These are phyloP conservation scores for Trichopria drosophilae DNA, from an alignment of 2,888 invertebrate genomes.

Conservation along the genomic window DNA sequence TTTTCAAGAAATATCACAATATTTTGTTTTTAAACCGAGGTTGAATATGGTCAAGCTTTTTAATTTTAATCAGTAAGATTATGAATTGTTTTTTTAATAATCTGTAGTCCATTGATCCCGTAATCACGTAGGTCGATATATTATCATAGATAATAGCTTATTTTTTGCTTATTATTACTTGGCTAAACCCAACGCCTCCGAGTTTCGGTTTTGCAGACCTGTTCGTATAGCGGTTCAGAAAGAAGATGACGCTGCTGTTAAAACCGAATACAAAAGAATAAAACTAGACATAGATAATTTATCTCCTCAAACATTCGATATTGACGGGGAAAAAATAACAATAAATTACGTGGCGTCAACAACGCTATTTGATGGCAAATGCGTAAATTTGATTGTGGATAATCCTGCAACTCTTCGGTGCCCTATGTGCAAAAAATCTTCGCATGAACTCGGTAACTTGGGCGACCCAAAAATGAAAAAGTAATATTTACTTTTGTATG, in stretches of 20 bases:
- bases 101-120: too few species aligned
- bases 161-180: background rate
- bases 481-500: too few species aligned
- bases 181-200: background rate
- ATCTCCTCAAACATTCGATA: background rate
- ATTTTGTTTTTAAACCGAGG: too few species aligned
- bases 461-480: too few species aligned
- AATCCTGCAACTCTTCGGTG: background rate
- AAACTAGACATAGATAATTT: background rate
- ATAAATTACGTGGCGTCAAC: background rate
- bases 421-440: background rate
- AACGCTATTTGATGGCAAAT: too few species aligned
- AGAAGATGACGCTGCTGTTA: background rate
- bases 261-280: background rate
- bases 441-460: conserved; percentile 1
- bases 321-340: background rate
- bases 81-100: too few species aligned
- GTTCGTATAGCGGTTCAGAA: conserved; percentile 1
- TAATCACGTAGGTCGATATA: too few species aligned
- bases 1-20: too few species aligned
- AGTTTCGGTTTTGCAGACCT: background rate
- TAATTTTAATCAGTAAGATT: too few species aligned
- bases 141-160: too few species aligned
- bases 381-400: conserved; percentile 1
- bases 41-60: too few species aligned